Conservation (phyloP, 1,140 invertebrate species). For the Papilio machaon region DNA sequence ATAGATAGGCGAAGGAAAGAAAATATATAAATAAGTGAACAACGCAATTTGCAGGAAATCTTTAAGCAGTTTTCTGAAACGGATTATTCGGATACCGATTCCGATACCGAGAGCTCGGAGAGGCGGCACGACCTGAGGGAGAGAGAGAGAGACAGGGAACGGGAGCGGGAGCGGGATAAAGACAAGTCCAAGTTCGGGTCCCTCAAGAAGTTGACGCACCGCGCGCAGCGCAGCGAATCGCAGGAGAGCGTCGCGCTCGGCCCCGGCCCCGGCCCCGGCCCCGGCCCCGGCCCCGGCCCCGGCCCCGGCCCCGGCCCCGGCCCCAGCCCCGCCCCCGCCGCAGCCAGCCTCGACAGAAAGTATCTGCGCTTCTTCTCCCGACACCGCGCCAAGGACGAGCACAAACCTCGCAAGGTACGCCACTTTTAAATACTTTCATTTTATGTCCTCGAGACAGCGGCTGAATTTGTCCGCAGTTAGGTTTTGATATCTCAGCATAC, state of each 20-base stretch:
- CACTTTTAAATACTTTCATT: neutral
- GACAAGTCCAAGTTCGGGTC: constrained; percentile 75
- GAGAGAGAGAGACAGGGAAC: constrained; percentile 59
- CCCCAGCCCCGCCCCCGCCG: constrained; percentile 79
- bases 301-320: constrained; percentile 74
- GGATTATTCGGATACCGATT: constrained; percentile 88
- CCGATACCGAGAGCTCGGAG: constrained; percentile 58
- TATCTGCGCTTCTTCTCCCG: constrained; percentile 83
- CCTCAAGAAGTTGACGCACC: constrained; percentile 65
- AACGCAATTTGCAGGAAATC: constrained; percentile 53
- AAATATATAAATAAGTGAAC: too few species aligned
- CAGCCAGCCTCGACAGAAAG: constrained; percentile 88
- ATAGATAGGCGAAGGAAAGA: neutral
- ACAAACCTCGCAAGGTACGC: constrained; percentile 57
- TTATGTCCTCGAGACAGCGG: too few species aligned
- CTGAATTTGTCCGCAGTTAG: too few species aligned
- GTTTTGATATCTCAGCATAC: too few species aligned
- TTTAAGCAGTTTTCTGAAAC: constrained; percentile 89
- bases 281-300: too few species aligned
- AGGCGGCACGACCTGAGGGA: constrained; percentile 44
- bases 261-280: too few species aligned
- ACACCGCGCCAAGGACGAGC: constrained; percentile 63
- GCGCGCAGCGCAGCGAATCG: constrained; percentile 69
- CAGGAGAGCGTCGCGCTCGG: constrained; percentile 74
- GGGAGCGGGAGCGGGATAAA: constrained; percentile 68